Evolutionary conservation across 2,888 invertebrate species (phyloP).

Genomic region (Phaonia tiefii): DNA sequence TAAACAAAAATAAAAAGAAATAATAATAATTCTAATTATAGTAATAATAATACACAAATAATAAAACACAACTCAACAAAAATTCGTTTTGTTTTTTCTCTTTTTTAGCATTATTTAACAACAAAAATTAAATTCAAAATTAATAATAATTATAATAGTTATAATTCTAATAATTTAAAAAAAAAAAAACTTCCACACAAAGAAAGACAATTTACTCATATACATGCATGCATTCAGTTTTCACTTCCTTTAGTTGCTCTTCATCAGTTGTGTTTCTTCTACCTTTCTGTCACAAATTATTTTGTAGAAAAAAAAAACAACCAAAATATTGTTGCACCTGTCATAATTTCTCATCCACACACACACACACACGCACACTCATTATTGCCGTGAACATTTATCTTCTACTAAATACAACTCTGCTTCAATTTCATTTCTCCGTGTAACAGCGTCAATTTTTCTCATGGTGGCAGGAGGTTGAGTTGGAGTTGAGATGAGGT

Average conservation of each 20-base stretch:
- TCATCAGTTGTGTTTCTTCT: slow-evolving; percentile 21
- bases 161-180: not conserved
- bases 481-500: not conserved
- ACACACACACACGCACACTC: too few species aligned
- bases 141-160: slow-evolving; percentile 22
- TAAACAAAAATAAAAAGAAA: not conserved
- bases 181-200: not conserved
- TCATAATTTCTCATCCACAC: too few species aligned
- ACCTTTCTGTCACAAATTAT: slow-evolving; percentile 1
- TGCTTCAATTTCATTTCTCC: slow-evolving; percentile 51
- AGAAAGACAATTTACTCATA: not conserved
- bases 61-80: slow-evolving; percentile 26
- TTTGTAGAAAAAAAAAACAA: slow-evolving; percentile 2
- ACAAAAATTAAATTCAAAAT: slow-evolving; percentile 20
- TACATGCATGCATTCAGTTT: too few species aligned
- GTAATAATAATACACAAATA: not conserved
- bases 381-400: not conserved
- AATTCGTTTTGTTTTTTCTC: slow-evolving; percentile 30
- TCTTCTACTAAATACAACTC: slow-evolving; percentile 14
- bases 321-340: not conserved
- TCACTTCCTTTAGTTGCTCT: too few species aligned
- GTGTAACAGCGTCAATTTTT: too few species aligned
- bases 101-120: slow-evolving; percentile 32
- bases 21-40: not conserved
- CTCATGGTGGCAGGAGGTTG: too few species aligned